These are phyloP conservation scores for Pseudopleuronectes americanus DNA, from an alignment of 2,797 vertebrate genomes.

Conservation along the genomic window DNA sequence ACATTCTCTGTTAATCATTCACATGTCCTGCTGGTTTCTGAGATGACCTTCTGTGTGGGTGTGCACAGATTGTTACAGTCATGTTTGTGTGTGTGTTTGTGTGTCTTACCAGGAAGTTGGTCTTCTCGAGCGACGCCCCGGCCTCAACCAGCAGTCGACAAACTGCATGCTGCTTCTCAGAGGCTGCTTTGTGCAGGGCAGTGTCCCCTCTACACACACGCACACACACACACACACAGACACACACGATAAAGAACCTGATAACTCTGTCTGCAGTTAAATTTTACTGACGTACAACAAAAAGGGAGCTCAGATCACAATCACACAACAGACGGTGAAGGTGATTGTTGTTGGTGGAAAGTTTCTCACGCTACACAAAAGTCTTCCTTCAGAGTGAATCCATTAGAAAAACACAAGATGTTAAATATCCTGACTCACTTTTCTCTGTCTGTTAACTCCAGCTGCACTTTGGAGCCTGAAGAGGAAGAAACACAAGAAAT, in stretches of 20 bases:
- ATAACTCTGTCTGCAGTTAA: neutral
- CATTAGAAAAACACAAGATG: neutral
- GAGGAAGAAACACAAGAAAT: neutral
- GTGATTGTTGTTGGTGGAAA: too few relatives aligned
- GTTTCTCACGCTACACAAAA: neutral
- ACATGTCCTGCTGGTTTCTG: neutral
- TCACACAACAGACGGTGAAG: neutral
- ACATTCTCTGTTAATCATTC: neutral
- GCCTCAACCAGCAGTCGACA: constrained; percentile 93
- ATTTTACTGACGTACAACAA: neutral
- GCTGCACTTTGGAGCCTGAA: constrained; percentile 91
- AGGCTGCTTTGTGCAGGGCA: constrained; percentile 94
- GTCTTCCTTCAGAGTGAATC: too few relatives aligned
- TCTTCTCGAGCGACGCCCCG: constrained; percentile 91
- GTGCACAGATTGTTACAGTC: neutral
- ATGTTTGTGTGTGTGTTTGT: neutral
- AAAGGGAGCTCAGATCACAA: neutral
- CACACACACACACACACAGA: constrained; percentile 32
- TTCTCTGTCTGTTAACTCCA: constrained; percentile 93
- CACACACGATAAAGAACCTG: neutral
- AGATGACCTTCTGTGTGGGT: constrained; percentile 2
- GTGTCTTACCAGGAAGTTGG: constrained; percentile 89
- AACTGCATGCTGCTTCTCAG: constrained; percentile 86
- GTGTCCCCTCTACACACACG: constrained; percentile 88
- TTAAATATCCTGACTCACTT: constrained; percentile 83